A percentile compares a stretch with the other conserved stretches of the same genome.
phyloP scores from a whole-genome alignment of 2,797 vertebrate genomes.

The Vultur gryphus region DNA sequence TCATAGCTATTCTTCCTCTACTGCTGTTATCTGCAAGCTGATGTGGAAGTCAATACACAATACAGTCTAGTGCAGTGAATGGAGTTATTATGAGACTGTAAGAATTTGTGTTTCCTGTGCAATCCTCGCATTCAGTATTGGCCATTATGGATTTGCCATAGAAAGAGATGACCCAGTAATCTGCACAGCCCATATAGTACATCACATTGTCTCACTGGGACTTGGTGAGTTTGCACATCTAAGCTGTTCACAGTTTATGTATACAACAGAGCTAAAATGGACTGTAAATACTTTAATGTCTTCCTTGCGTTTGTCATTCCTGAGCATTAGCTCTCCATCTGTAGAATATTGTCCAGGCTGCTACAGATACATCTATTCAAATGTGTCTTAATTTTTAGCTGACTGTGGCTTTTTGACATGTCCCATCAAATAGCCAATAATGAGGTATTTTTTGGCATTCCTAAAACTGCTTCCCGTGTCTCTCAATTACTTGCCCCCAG shows the following conservation, averaged over 20 bases:
- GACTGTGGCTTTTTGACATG: conserved; percentile 22
- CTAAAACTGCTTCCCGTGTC: background rate
- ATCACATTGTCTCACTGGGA: background rate
- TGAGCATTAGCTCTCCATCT: background rate
- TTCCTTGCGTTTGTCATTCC: background rate
- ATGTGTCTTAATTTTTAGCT: background rate
- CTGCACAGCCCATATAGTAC: background rate
- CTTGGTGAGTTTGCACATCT: background rate
- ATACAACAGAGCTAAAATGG: background rate
- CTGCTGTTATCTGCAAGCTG: background rate
- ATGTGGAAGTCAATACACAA: background rate
- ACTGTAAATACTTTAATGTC: background rate
- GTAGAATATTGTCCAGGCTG: background rate
- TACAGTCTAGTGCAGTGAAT: background rate
- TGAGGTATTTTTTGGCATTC: conserved; percentile 15
- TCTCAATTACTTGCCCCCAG: conserved; percentile 22
- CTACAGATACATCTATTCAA: background rate
- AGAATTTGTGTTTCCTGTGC: background rate
- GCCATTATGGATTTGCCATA: background rate
- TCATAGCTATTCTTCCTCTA: background rate
- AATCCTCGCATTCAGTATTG: background rate
- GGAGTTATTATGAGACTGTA: background rate
- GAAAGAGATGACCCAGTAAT: background rate
- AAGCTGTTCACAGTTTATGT: background rate
- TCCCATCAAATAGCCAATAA: conserved; percentile 20